Evolutionary conservation across 1,140 invertebrate genomes (phyloP).

Genomic region (Meloidogyne exigua): DNA sequence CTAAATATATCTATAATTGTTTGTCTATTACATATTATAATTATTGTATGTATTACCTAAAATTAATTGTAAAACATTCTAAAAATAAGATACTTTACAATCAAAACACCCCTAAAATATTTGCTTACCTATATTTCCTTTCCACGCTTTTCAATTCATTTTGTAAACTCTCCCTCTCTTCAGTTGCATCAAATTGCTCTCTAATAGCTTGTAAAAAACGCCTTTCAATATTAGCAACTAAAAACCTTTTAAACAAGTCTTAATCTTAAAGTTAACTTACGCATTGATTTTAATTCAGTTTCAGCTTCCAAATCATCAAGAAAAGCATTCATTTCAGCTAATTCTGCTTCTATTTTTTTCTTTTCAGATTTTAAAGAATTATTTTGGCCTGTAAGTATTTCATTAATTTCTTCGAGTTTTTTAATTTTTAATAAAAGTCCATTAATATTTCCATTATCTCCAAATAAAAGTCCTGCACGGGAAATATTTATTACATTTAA

Average conservation of each 20-base stretch:
- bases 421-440: constrained; percentile 32
- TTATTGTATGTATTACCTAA: too few species aligned
- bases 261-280: constrained; percentile 14
- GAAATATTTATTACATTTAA: background rate
- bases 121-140: constrained; percentile 33
- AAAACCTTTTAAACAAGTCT: constrained; percentile 1
- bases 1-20: too few species aligned
- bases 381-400: constrained; percentile 39
- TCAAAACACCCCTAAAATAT: too few species aligned
- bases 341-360: constrained; percentile 27
- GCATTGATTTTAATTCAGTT: constrained; percentile 49
- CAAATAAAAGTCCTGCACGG: background rate
- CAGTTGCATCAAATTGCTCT: constrained; percentile 38
- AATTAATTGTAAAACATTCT: too few species aligned
- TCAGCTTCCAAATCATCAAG: constrained; percentile 45
- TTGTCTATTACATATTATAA: too few species aligned
- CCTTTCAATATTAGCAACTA: constrained; percentile 49
- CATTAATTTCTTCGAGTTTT: constrained; percentile 33
- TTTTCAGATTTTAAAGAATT: constrained; percentile 34
- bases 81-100: too few species aligned
- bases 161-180: constrained; percentile 36
- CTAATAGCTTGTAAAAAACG: constrained; percentile 46
- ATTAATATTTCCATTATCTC: background rate
- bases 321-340: constrained; percentile 44
- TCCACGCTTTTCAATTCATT: constrained; percentile 29